These are phyloP conservation scores for Accipiter virgatus DNA, from an alignment of 2,113 vertebrate species.

Conservation along the genomic window DNA sequence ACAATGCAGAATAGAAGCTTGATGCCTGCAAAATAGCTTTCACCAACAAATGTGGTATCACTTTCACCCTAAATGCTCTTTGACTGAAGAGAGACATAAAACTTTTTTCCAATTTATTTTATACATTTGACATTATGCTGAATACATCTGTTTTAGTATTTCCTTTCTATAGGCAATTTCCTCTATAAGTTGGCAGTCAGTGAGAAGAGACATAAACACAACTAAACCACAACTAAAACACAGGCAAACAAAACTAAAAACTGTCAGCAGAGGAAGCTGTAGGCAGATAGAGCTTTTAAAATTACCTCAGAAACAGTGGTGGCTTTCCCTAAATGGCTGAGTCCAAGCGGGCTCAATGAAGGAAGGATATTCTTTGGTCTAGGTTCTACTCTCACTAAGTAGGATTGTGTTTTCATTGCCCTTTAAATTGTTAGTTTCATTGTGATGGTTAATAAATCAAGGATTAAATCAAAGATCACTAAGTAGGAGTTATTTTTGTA, in stretches of 20 bases:
- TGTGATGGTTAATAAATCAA: background rate
- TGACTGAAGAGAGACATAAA: background rate
- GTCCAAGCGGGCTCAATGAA: background rate
- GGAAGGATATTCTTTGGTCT: background rate
- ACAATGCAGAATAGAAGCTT: background rate
- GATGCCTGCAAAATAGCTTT: background rate
- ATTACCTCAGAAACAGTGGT: background rate
- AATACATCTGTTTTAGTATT: background rate
- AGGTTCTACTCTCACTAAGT: background rate
- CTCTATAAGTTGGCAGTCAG: background rate
- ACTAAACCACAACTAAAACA: background rate
- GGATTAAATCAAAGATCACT: background rate
- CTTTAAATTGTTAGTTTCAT: background rate
- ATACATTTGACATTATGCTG: background rate
- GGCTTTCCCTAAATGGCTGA: background rate
- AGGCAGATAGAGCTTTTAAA: background rate
- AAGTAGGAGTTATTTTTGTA: background rate
- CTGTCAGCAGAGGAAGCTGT: background rate
- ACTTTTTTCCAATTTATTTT: background rate
- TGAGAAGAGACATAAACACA: background rate
- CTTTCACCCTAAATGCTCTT: background rate
- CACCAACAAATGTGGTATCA: background rate
- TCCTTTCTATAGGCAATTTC: background rate
- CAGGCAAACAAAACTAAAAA: background rate
- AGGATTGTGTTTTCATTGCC: background rate